phyloP scores from a whole-genome alignment of 2,113 vertebrate genomes.

The Diadophis punctatus region DNA sequence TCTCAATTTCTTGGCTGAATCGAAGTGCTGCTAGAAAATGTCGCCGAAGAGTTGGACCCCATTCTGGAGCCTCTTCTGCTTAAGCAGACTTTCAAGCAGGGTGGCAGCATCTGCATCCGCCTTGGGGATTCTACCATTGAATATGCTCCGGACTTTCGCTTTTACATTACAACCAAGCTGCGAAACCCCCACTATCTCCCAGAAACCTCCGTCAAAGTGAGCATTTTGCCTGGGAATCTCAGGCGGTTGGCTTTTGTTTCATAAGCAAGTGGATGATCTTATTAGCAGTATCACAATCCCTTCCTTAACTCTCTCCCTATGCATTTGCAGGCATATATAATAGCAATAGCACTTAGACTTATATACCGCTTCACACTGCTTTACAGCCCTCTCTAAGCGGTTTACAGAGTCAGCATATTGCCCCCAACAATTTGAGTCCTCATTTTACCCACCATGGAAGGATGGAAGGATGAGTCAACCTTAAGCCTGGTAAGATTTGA shows the following conservation, averaged over 20 bases:
- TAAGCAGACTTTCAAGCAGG: conserved; percentile 87
- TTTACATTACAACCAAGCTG: conserved; percentile 87
- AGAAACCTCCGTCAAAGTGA: conserved; percentile 83
- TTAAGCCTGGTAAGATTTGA: too few relatives aligned
- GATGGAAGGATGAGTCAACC: too few relatives aligned
- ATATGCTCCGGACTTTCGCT: conserved; percentile 82
- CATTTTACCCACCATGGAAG: too few relatives aligned
- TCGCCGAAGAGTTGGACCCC: conserved; percentile 85
- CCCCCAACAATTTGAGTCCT: too few relatives aligned
- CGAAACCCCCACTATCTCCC: conserved; percentile 87
- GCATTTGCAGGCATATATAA: not conserved
- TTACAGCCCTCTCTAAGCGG: too few relatives aligned
- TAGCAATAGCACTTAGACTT: too few relatives aligned
- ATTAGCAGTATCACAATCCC: not conserved
- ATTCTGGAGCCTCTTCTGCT: conserved; percentile 86
- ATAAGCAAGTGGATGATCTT: not conserved
- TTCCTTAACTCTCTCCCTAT: not conserved
- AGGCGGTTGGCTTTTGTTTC: not conserved
- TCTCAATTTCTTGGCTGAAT: conserved; percentile 23
- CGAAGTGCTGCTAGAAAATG: conserved; percentile 84
- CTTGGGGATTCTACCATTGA: conserved; percentile 82
- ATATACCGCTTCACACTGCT: too few relatives aligned
- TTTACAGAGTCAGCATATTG: too few relatives aligned
- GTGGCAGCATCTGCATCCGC: conserved; percentile 79
- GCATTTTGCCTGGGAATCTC: conserved; percentile 12